phyloP scores from a whole-genome alignment of 2,888 invertebrate species.

The Carterocephalus palaemon region DNA sequence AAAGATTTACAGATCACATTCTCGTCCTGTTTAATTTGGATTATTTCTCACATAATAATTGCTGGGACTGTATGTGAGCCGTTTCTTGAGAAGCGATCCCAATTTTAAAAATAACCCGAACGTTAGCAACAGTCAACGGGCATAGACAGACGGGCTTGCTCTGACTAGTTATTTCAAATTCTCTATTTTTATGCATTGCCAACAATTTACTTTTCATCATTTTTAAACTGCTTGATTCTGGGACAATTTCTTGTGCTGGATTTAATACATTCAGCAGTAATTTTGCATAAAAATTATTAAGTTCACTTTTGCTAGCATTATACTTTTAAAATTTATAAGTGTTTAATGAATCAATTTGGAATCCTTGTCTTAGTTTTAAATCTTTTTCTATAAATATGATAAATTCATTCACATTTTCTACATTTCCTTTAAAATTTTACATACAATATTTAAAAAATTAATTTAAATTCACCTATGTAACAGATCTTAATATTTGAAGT shows the following conservation, averaged over 20 bases:
- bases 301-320: too few species aligned
- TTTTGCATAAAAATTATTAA: too few species aligned
- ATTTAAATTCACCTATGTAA: too few species aligned
- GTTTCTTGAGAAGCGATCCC: constrained; percentile 51
- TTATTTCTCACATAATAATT: constrained; percentile 16
- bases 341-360: too few species aligned
- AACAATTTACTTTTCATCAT: constrained; percentile 20
- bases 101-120: constrained; percentile 65
- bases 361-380: too few species aligned
- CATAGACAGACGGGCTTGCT: constrained; percentile 54
- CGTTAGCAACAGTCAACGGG: constrained; percentile 39
- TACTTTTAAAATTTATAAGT: too few species aligned
- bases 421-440: too few species aligned
- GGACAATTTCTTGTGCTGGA: not conserved
- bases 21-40: not conserved
- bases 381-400: too few species aligned
- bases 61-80: constrained; percentile 14
- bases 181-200: constrained; percentile 51
- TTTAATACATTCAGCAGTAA: not conserved
- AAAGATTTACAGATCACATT: not conserved
- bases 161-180: constrained; percentile 50
- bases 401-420: too few species aligned
- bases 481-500: too few species aligned
- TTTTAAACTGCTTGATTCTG: not conserved
- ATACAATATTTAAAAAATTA: too few species aligned